Base-by-base conservation (phyloP, 2,797 vertebrate species). In the Halcyon badia region DNA sequence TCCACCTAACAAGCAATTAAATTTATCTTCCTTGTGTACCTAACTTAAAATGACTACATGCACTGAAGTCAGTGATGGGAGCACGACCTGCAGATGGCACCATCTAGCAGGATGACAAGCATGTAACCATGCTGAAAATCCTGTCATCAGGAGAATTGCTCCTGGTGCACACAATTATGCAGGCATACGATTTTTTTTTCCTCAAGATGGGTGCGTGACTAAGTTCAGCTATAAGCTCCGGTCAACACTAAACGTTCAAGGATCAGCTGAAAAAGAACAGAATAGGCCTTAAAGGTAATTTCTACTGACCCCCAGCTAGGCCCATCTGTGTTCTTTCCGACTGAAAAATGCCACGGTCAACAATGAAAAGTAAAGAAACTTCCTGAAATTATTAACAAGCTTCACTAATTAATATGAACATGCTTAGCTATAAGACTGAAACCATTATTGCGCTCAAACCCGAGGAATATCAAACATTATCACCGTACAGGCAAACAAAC, bases 11-110 rank as follows among this genome's bases (percentile, higher is more conserved):
- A 30, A 8, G 18, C 22, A 33, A 37, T 7, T 35, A 2, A 21
- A 26, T 39, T 41, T 62, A 0, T 48, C 37, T 20, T 76, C 78
- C 26, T 46, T 14, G 4, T 9, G 6, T 12, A 57, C 7, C 1
- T 8, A 62, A 72, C 12, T 64, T 30, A 6, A 80, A 73, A 72
- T 8, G 3, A 61, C 11, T 42, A 33, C 30, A 1, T 0, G 0
- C 28, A 22, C 7, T 7, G 5, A 44, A 69, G 37, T 14, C 48
- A 11, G 5, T 0, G 0, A 31, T 1, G 10, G 48, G 46, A 81
- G 72, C 4, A 3, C 3, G 58, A 56, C 93, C 97, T 96, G 85
- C 83, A 97, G 97, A 17, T 84, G 96, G 96, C 97, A 93, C 70
- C 69, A 65, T 26, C 56, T 14, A 33, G 66, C 4, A 54, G 4